A percentile compares a stretch with the other conserved stretches of the same genome.
Evolutionary conservation across 2,888 invertebrate species (phyloP).

Genomic region (Drosophila percnosoma): DNA sequence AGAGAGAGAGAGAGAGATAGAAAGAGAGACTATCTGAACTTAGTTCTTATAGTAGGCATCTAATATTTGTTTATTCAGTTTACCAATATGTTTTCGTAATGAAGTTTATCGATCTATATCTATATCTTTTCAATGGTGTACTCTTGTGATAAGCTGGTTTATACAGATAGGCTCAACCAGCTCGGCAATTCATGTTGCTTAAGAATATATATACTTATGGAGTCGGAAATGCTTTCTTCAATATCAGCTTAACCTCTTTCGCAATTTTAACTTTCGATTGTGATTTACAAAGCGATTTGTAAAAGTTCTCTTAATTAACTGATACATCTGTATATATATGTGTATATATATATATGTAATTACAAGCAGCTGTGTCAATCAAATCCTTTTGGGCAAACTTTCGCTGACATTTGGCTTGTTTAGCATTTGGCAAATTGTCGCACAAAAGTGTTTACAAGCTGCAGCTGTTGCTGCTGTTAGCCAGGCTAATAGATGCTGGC

Average conservation of each 20-base stretch:
- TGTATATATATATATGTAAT: not conserved
- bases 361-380: constrained; percentile 36
- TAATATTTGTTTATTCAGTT: not conserved
- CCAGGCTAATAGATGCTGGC: constrained; percentile 23
- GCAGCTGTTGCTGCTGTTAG: not conserved
- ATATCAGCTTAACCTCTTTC: no score
- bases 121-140: not conserved
- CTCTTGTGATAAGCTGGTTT: not conserved
- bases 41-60: not conserved
- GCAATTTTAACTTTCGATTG: not conserved
- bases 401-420: constrained; percentile 67
- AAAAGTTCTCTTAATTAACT: no score
- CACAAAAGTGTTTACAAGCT: constrained; percentile 18
- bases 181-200: no score
- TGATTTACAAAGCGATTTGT: not conserved
- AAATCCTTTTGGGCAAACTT: constrained; percentile 67
- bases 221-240: no score
- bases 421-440: constrained; percentile 24
- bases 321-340: no score
- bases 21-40: not conserved
- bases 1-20: no score
- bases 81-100: not conserved
- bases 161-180: no score
- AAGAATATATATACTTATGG: no score
- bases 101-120: no score